Evolutionary conservation across 2,888 invertebrate genomes (phyloP).

Genomic region (Operophtera brumata): DNA sequence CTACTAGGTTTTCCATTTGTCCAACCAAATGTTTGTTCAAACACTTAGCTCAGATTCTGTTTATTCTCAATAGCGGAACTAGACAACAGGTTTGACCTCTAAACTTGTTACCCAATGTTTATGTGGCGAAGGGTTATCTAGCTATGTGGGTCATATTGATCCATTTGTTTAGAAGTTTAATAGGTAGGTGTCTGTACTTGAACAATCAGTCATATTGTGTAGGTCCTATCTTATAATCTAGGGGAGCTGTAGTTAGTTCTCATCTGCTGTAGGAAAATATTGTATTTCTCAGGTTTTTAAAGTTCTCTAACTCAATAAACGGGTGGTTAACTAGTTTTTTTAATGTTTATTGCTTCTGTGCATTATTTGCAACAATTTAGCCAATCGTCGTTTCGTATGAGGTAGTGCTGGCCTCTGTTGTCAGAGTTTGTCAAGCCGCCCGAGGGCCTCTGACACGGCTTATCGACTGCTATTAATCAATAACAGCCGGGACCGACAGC

Average conservation of each 20-base stretch:
- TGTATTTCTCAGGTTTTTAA: too few relatives aligned
- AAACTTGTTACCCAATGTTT: slow-evolving; percentile 56
- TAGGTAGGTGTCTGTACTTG: not conserved
- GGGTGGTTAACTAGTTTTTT: too few relatives aligned
- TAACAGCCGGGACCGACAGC: too few relatives aligned
- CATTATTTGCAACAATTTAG: too few relatives aligned
- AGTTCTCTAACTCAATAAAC: too few relatives aligned
- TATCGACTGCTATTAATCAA: too few relatives aligned
- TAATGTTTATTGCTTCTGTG: too few relatives aligned
- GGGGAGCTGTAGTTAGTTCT: not conserved
- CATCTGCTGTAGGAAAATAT: too few relatives aligned
- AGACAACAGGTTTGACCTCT: slow-evolving; percentile 65
- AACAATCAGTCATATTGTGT: slow-evolving; percentile 10
- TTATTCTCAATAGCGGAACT: slow-evolving; percentile 57
- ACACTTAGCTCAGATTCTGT: slow-evolving; percentile 46
- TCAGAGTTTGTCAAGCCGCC: too few relatives aligned
- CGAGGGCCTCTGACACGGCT: too few relatives aligned
- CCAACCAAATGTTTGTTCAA: slow-evolving; percentile 44
- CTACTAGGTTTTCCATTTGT: slow-evolving; percentile 35
- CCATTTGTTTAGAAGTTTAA: slow-evolving; percentile 12
- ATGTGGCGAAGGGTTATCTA: slow-evolving; percentile 53
- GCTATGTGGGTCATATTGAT: slow-evolving; percentile 47
- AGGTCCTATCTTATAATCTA: not conserved
- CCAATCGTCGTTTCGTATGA: too few relatives aligned
- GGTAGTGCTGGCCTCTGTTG: too few relatives aligned